Evolutionary conservation across 2,888 invertebrate genomes (phyloP), one percentile per base, ranked within the genome.

Genomic region (Drosophila limbata): DNA sequence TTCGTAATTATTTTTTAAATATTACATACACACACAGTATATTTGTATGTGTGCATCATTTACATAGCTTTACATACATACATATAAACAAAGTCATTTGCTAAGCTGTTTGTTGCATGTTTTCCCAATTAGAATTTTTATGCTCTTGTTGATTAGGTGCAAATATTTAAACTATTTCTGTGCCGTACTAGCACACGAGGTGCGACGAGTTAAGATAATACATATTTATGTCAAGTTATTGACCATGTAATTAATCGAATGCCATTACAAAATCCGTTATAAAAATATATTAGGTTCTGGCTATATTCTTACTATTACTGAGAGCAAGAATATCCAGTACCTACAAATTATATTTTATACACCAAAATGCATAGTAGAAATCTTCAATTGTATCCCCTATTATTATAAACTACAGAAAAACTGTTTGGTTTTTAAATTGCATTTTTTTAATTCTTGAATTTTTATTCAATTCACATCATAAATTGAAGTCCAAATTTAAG

Each of bases 121-220:
- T 73, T 77, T 42, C 42, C 48, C 47, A 74, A 79, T 75, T 70
- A 69, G 70, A 71, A 77, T 77, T 80, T 61, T 37, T 73, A 73
- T 83, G 35, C 25, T 62, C 47, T 21, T 69, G 64, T 52, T 65
- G 70, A 65, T 81, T 67, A 69, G 39, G 35, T 63, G 62, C 57
- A 69, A 69, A 60, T 62, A 70, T 47, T 44, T 45, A 6, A 50
- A 44, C 42, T 56, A 77, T 72, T 60, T 74, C 11, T 37, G 11
- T 17, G 11, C 9, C n/a, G 4, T 28, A 25, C 17, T 35, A 17
- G 17, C 1, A 11, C 11, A 39, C 28, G 3, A 6, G 11, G 21
- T n/a, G 15, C 31, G 31, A 57, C 62, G 66, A 50, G 51, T 48
- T n/a, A 37, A 17, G 8, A 33, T 62, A 55, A 62, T 77, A 48